Evolutionary conservation across 2,797 vertebrate species (phyloP).

Genomic region (Crenichthys baileyi): DNA sequence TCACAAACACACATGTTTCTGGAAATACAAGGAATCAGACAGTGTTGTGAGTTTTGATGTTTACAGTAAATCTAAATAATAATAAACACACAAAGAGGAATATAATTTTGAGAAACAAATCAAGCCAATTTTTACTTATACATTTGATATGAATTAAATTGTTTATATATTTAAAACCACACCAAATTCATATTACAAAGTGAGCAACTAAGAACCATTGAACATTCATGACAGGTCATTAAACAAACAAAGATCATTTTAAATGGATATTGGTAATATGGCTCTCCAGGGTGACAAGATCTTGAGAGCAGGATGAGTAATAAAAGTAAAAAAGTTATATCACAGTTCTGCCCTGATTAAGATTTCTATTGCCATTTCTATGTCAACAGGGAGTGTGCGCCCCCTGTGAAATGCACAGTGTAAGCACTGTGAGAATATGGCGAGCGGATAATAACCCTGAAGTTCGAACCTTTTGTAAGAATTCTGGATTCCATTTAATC

Average conservation of each 20-base stretch:
- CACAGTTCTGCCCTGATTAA: background rate
- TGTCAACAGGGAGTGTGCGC: background rate
- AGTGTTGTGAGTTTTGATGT: background rate
- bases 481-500: too few species aligned
- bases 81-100: background rate
- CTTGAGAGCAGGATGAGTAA: background rate
- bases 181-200: background rate
- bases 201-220: background rate
- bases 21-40: background rate
- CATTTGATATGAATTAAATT: background rate
- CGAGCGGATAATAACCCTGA: background rate
- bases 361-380: background rate
- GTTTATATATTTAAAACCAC: background rate
- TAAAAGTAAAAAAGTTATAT: background rate
- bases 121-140: background rate
- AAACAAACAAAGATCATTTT: background rate
- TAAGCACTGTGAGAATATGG: background rate
- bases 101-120: background rate
- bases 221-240: background rate
- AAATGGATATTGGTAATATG: background rate
- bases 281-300: background rate
- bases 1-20: conserved; percentile 5
- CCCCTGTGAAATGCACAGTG: background rate
- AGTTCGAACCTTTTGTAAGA: background rate
- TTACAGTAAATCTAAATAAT: background rate